Evolutionary conservation across 1,140 invertebrate genomes (phyloP).

Genomic region (Achatina immaculata): DNA sequence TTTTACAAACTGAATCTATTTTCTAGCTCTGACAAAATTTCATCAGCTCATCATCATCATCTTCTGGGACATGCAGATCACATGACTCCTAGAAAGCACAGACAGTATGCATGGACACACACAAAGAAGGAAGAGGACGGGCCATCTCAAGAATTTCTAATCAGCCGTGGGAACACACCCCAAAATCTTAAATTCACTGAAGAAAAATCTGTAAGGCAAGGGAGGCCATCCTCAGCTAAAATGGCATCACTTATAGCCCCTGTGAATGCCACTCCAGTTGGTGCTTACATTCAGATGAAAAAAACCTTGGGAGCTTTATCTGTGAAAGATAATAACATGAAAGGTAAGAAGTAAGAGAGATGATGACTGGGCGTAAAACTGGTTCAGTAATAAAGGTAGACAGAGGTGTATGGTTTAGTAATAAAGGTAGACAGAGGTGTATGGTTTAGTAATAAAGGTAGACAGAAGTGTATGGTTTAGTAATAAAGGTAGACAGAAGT

Average conservation of each 20-base stretch:
- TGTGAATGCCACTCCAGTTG: conserved; percentile 58
- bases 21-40: background rate
- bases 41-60: background rate
- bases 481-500: too few species aligned
- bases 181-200: conserved; percentile 12
- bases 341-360: too few species aligned
- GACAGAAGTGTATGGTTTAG: too few species aligned
- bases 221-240: conserved; percentile 48
- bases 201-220: conserved; percentile 37
- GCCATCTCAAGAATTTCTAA: background rate
- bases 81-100: background rate
- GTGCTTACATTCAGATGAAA: conserved; percentile 63
- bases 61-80: background rate
- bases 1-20: too few species aligned
- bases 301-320: conserved; percentile 49
- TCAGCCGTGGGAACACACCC: background rate
- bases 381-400: too few species aligned
- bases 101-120: conserved; percentile 7
- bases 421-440: too few species aligned
- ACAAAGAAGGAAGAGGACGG: background rate
- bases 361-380: too few species aligned
- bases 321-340: conserved; percentile 32
- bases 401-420: too few species aligned
- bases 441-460: too few species aligned
- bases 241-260: conserved; percentile 40